Percentiles rank a stretch among this genome's conserved stretches.
phyloP scores from a whole-genome alignment of 2,113 vertebrate genomes.

The Ictalurus furcatus region DNA sequence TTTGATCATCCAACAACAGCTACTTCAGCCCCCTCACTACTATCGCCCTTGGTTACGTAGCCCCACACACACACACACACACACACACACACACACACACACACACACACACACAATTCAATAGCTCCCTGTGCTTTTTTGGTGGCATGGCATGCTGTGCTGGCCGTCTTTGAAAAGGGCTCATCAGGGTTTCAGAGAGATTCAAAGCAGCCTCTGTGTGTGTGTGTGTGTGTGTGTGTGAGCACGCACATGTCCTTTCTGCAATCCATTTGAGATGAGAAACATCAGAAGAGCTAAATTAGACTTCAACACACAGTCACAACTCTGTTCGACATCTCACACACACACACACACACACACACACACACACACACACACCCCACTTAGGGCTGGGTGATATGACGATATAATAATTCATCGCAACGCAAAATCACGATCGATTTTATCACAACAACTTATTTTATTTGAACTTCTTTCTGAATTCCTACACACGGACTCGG shows the following conservation, averaged over 20 bases:
- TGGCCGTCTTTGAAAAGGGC: constrained; percentile 9
- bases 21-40: constrained; percentile 47
- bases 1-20: constrained; percentile 71
- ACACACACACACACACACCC: background rate
- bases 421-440: background rate
- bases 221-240: constrained; percentile 11
- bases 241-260: background rate
- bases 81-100: constrained; percentile 13
- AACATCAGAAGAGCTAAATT: background rate
- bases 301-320: constrained; percentile 4
- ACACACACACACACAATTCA: constrained; percentile 8
- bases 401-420: background rate
- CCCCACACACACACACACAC: constrained; percentile 20
- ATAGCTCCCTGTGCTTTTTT: background rate
- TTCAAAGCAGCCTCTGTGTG: constrained; percentile 18
- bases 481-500: background rate
- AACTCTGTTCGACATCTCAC: background rate
- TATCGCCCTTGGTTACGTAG: constrained; percentile 36
- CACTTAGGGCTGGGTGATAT: background rate
- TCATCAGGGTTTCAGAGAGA: background rate
- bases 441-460: background rate
- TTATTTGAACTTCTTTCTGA: background rate
- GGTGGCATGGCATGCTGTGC: constrained; percentile 27
- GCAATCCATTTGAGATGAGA: background rate
- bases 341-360: background rate